phyloP scores from a whole-genome alignment of 2,797 vertebrate genomes.

The Halcyon badia region DNA sequence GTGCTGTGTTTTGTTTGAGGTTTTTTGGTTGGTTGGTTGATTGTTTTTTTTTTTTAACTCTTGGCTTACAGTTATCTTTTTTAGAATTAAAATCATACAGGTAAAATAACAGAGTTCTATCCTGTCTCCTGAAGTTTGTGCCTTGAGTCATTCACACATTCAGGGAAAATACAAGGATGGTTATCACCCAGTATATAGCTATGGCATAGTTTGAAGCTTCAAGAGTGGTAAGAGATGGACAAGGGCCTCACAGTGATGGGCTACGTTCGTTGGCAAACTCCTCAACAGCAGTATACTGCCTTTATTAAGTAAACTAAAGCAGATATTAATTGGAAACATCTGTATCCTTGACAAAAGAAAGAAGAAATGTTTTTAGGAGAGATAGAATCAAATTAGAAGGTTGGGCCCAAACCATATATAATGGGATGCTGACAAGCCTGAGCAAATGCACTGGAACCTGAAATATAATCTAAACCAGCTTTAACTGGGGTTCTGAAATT shows the following conservation, averaged over 20 bases:
- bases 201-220: background rate
- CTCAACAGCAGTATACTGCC: background rate
- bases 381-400: background rate
- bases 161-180: background rate
- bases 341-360: background rate
- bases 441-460: background rate
- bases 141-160: background rate
- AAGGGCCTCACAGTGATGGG: background rate
- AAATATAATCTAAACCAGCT: background rate
- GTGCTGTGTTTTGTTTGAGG: background rate
- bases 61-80: background rate
- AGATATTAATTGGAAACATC: background rate
- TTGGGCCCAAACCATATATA: background rate
- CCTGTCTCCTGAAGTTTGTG: background rate
- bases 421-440: background rate
- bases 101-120: background rate
- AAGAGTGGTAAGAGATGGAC: background rate
- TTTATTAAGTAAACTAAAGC: background rate
- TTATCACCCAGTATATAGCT: background rate
- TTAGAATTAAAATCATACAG: background rate
- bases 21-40: background rate
- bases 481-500: background rate
- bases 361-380: background rate
- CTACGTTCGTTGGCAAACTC: background rate
- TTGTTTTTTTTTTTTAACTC: background rate